Conservation (phyloP, 2,113 vertebrate species). For the Otis tarda region DNA sequence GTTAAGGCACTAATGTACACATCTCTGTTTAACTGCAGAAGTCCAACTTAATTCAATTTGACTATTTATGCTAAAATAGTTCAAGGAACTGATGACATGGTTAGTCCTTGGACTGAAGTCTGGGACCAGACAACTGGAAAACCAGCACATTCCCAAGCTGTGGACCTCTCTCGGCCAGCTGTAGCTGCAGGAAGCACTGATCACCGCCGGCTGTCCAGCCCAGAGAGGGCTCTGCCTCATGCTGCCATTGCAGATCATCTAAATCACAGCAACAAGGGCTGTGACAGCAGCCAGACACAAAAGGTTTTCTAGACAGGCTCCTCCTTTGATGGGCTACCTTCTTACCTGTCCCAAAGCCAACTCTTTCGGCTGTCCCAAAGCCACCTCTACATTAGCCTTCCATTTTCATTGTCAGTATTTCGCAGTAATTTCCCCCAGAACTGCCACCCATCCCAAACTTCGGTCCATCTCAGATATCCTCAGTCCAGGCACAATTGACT, state of each 20-base stretch:
- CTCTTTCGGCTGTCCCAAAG: neutral
- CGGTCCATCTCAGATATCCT: neutral
- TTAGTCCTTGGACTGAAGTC: neutral
- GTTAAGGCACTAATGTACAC: neutral
- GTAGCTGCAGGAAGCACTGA: neutral
- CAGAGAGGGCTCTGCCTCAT: neutral
- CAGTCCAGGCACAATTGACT: neutral
- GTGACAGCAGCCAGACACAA: neutral
- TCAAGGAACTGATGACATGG: accelerated
- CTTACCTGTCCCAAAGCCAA: neutral
- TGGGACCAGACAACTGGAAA: neutral
- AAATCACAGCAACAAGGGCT: neutral
- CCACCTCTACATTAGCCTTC: neutral
- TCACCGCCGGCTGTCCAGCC: neutral
- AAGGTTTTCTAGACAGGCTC: neutral
- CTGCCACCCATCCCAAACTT: neutral
- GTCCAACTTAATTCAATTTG: neutral
- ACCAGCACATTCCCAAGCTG: neutral
- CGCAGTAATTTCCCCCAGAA: neutral
- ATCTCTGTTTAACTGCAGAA: neutral
- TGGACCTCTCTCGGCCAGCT: neutral
- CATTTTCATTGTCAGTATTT: neutral
- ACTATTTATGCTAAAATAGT: neutral
- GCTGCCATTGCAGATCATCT: accelerated
- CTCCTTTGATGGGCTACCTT: neutral